Percentiles rank a stretch among this genome's conserved stretches.
Conservation (phyloP, 2,113 vertebrate species). For the Caloenas nicobarica region DNA sequence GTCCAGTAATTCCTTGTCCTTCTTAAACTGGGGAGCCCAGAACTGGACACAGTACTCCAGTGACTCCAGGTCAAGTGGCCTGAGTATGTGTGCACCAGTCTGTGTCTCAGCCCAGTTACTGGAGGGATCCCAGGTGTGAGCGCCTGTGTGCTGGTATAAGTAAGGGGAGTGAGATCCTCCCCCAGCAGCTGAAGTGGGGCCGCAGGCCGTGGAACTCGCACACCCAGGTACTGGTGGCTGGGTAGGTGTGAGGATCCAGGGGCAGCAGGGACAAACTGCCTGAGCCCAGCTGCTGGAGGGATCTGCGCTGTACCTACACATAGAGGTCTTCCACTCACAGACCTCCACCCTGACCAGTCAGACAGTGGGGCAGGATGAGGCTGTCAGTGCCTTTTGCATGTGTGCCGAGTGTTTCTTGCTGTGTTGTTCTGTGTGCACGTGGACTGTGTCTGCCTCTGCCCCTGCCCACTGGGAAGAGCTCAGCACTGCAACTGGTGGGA, state of each 20-base stretch:
- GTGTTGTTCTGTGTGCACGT: not conserved
- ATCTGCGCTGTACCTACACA: no score
- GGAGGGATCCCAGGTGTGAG: not conserved
- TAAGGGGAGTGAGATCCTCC: not conserved
- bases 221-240: not conserved
- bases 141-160: not conserved
- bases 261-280: not conserved
- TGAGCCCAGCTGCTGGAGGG: not conserved
- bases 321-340: no score
- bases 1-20: no score
- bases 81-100: no score
- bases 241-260: not conserved
- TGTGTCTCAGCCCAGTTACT: not conserved
- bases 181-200: not conserved
- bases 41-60: no score
- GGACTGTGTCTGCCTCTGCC: not conserved
- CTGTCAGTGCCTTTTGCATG: rapidly evolving
- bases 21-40: no score
- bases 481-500: no score
- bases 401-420: not conserved
- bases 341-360: not conserved
- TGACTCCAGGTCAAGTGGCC: no score
- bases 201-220: no score
- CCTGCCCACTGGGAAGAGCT: not conserved
- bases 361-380: not conserved